Conservation (phyloP, 2,888 invertebrate genomes). For the Sinotaia quadrata region DNA sequence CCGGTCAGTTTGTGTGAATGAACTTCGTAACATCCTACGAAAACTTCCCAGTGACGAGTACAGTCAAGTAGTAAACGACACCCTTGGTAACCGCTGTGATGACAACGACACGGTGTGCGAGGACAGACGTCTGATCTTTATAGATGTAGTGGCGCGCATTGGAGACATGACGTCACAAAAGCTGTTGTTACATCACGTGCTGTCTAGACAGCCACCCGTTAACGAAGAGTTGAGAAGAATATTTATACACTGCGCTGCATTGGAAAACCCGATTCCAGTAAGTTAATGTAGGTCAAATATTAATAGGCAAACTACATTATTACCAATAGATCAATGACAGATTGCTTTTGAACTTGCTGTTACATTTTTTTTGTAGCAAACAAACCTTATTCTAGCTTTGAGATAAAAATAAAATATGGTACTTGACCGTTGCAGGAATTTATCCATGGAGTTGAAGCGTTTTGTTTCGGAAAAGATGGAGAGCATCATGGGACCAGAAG, state of each 20-base stretch:
- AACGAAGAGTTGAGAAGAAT: slow-evolving; percentile 32
- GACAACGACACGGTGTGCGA: slow-evolving; percentile 38
- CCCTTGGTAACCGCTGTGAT: slow-evolving; percentile 35
- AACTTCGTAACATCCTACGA: slow-evolving; percentile 36
- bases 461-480: slow-evolving; percentile 28
- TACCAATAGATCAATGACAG: no score
- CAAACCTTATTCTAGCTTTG: no score
- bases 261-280: slow-evolving; percentile 32
- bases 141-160: slow-evolving; percentile 43
- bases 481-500: slow-evolving; percentile 21
- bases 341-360: no score
- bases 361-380: no score
- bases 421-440: no score
- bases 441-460: slow-evolving; percentile 1
- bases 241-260: slow-evolving; percentile 31
- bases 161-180: slow-evolving; percentile 41
- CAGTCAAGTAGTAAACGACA: slow-evolving; percentile 27
- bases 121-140: slow-evolving; percentile 41
- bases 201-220: slow-evolving; percentile 19
- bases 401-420: no score
- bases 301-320: no score
- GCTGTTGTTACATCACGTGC: slow-evolving; percentile 38
- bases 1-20: slow-evolving; percentile 46
- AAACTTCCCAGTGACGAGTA: slow-evolving; percentile 40
- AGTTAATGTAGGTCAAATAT: no score